phyloP scores from a whole-genome alignment of 2,797 vertebrate genomes.

The Epinephelus awoara region DNA sequence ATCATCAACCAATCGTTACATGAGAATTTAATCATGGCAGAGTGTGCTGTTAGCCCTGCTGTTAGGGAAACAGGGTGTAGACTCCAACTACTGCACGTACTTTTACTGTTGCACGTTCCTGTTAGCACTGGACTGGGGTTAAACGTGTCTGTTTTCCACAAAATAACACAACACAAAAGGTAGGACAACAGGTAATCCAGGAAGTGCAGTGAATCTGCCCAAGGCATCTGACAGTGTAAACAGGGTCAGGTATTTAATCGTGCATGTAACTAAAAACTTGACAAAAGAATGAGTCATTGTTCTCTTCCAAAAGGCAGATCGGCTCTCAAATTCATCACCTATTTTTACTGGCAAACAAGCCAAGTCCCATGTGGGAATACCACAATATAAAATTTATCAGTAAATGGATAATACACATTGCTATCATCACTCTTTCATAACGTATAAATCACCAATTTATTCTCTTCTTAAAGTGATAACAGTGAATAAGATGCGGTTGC shows the following conservation, averaged over 20 bases:
- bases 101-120: neutral
- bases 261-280: neutral
- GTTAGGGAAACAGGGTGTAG: neutral
- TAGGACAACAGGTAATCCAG: slow-evolving; percentile 1
- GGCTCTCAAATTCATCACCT: neutral
- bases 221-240: neutral
- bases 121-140: neutral
- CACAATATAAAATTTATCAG: neutral
- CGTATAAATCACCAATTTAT: neutral
- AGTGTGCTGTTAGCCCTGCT: neutral
- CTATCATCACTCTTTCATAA: neutral
- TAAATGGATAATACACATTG: neutral
- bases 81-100: slow-evolving; percentile 3
- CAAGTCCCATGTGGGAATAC: neutral
- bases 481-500: neutral
- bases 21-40: slow-evolving; percentile 24
- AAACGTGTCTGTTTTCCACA: neutral
- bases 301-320: neutral
- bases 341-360: neutral
- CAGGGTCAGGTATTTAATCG: neutral
- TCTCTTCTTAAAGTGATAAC: neutral
- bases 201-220: neutral
- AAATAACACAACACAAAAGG: neutral
- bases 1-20: slow-evolving; percentile 5
- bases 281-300: neutral